phyloP scores from a whole-genome alignment of 2,888 invertebrate species.

The Leuctra nigra region DNA sequence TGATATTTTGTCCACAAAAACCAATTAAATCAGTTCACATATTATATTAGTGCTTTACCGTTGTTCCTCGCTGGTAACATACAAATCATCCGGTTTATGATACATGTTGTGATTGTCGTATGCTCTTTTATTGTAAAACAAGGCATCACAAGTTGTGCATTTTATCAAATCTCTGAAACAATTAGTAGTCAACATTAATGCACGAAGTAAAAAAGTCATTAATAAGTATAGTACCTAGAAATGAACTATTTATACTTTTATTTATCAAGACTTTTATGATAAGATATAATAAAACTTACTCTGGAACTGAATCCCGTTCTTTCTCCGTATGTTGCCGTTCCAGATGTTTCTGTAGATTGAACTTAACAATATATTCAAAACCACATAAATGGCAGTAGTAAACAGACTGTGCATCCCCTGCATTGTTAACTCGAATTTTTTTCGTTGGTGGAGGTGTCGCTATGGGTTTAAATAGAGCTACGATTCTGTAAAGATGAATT shows the following conservation, averaged over 20 bases:
- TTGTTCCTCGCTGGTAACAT: conserved; percentile 51
- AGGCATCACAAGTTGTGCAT: conserved; percentile 57
- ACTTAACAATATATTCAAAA: conserved; percentile 58
- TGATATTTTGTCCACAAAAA: too few relatives aligned
- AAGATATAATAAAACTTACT: conserved; percentile 28
- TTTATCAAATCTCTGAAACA: conserved; percentile 46
- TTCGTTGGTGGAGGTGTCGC: conserved; percentile 47
- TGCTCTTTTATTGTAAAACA: conserved; percentile 57
- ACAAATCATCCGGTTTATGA: conserved; percentile 54
- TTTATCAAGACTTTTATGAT: background rate
- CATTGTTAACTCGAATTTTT: conserved; percentile 47
- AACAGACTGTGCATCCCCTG: conserved; percentile 46
- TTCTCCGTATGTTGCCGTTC: conserved; percentile 48
- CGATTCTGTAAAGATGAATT: conserved; percentile 40
- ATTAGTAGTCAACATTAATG: background rate
- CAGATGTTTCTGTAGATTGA: conserved; percentile 56
- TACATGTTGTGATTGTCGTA: conserved; percentile 56
- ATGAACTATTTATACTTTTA: too few relatives aligned
- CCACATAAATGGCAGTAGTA: conserved; percentile 56
- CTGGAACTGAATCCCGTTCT: conserved; percentile 39
- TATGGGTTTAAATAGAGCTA: conserved; percentile 42
- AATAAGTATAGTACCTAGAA: too few relatives aligned
- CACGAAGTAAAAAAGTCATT: too few relatives aligned
- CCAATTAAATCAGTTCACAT: too few relatives aligned
- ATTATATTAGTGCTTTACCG: conserved; percentile 35